Conservation (phyloP, 2,888 invertebrate genomes). For the Disparrhopalites patrizii region DNA sequence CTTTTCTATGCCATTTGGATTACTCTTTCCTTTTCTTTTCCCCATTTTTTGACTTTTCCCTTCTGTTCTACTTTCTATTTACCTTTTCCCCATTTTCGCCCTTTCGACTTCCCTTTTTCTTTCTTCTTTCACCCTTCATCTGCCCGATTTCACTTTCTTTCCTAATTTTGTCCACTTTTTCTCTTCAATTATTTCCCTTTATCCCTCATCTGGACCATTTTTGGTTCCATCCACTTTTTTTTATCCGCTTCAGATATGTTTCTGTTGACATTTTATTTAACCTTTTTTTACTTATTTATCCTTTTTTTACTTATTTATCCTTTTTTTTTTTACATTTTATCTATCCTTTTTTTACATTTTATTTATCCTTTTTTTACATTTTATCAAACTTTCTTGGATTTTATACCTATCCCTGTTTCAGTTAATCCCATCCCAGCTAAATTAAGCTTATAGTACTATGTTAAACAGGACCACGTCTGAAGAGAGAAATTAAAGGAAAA, state of each 20-base stretch:
- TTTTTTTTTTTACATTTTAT: too few species aligned
- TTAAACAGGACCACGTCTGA: too few species aligned
- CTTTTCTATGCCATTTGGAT: not conserved
- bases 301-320: too few species aligned
- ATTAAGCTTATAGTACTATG: too few species aligned
- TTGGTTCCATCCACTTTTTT: not conserved
- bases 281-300: slow-evolving; percentile 1
- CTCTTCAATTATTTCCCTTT: not conserved
- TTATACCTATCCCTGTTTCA: too few species aligned
- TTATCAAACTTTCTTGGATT: too few species aligned
- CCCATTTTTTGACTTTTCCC: too few species aligned
- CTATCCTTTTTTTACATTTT: too few species aligned
- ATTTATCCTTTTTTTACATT: too few species aligned
- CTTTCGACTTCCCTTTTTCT: not conserved
- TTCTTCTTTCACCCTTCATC: not conserved
- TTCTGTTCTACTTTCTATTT: too few species aligned
- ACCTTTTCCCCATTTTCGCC: not conserved
- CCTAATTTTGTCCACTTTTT: not conserved
- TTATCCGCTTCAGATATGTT: not conserved
- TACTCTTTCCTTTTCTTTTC: not conserved
- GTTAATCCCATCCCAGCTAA: too few species aligned
- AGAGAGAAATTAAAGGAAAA: too few species aligned
- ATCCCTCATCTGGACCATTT: not conserved
- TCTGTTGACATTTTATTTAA: not conserved
- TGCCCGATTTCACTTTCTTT: not conserved